These are phyloP conservation scores for Troides oblongomaculatus DNA, from an alignment of 2,888 invertebrate species.

Conservation along the genomic window DNA sequence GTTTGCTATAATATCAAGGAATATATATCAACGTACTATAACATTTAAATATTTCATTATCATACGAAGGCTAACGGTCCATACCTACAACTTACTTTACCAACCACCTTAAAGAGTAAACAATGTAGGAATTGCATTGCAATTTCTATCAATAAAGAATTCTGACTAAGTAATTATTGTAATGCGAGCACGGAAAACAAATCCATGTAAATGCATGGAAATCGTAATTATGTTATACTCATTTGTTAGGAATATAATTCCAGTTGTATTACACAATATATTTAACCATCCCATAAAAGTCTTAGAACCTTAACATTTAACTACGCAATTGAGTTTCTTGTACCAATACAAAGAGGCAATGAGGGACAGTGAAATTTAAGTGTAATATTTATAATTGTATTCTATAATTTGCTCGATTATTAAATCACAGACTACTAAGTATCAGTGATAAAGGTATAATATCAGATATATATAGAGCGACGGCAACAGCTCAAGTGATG, in stretches of 20 bases:
- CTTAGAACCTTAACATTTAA: neutral
- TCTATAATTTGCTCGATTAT: neutral
- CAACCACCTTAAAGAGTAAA: neutral
- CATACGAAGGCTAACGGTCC: too few species aligned
- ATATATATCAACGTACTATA: neutral
- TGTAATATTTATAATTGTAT: neutral
- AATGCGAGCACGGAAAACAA: slow-evolving; percentile 22
- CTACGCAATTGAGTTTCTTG: too few species aligned
- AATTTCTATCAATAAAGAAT: slow-evolving; percentile 24
- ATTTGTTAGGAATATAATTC: slow-evolving; percentile 14
- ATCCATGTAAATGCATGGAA: slow-evolving; percentile 25
- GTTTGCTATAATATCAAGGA: too few species aligned
- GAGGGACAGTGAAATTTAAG: neutral
- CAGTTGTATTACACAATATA: slow-evolving; percentile 10
- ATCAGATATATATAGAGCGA: too few species aligned
- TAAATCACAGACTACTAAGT: too few species aligned
- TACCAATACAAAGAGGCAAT: too few species aligned
- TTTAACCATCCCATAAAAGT: slow-evolving; percentile 8
- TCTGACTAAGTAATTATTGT: slow-evolving; percentile 16
- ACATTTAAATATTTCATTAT: neutral
- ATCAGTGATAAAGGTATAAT: too few species aligned
- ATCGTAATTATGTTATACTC: slow-evolving; percentile 15
- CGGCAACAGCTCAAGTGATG: too few species aligned
- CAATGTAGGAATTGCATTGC: slow-evolving; percentile 14
- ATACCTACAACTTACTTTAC: neutral